A percentile compares a stretch with the other conserved stretches of the same genome.
Evolutionary conservation across 2,113 vertebrate species (phyloP).

Genomic region (Oryzias curvinotus): DNA sequence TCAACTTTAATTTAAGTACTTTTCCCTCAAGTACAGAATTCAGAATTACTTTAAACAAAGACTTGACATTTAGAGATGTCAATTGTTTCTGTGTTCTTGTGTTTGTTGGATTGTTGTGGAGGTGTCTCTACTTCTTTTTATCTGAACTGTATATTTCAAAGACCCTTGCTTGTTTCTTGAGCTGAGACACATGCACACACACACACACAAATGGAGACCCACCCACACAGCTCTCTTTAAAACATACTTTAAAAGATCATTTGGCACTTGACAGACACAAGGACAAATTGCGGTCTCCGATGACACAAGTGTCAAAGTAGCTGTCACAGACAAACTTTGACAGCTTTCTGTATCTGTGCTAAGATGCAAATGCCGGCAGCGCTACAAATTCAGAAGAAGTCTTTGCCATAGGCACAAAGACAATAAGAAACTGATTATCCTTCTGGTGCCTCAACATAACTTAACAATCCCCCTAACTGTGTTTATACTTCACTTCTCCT

Average conservation of each 20-base stretch:
- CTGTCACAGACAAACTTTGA: constrained; percentile 19
- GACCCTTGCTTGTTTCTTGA: no score
- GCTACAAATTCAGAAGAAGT: constrained; percentile 46
- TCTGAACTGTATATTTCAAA: background rate
- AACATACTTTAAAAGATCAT: constrained; percentile 4
- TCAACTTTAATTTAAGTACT: no score
- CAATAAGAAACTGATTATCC: constrained; percentile 66
- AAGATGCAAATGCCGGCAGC: constrained; percentile 5
- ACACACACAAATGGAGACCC: background rate
- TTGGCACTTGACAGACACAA: constrained; percentile 17
- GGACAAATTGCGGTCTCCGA: constrained; percentile 28
- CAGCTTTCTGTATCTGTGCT: constrained; percentile 6
- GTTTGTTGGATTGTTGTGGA: background rate
- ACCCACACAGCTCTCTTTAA: background rate
- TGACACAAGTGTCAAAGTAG: constrained; percentile 29
- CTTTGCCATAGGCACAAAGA: constrained; percentile 58
- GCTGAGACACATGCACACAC: background rate
- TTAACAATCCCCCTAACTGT: constrained; percentile 16
- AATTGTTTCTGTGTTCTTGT: no score
- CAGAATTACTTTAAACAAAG: no score
- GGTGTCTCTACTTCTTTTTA: background rate
- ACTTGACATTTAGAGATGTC: no score
- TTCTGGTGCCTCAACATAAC: constrained; percentile 52
- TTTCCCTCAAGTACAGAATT: no score
- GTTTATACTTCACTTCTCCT: constrained; percentile 25